Conservation (phyloP, 2,888 invertebrate genomes). For the Cristatella mucedo region DNA sequence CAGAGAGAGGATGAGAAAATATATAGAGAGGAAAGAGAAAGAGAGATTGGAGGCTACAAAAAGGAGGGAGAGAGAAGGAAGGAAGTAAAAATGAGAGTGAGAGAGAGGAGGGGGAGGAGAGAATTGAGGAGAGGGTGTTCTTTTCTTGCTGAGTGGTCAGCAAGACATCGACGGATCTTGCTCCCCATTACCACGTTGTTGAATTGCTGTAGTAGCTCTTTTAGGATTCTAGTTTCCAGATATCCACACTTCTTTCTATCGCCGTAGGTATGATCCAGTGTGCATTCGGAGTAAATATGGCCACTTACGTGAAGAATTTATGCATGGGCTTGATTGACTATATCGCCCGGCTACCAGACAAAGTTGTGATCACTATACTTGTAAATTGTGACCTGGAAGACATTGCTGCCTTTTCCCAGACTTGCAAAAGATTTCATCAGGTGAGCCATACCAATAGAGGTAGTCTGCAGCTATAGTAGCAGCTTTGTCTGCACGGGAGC, state of each 20-base stretch:
- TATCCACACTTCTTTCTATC: neutral
- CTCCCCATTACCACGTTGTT: too few species aligned
- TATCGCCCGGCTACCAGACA: constrained; percentile 21
- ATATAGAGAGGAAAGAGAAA: neutral
- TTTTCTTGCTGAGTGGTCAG: neutral
- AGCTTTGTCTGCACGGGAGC: too few species aligned
- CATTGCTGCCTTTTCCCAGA: constrained; percentile 22
- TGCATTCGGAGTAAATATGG: constrained; percentile 21
- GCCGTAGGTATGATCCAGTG: constrained; percentile 25
- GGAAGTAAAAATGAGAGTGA: neutral
- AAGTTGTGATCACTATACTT: constrained; percentile 21
- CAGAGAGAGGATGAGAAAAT: neutral
- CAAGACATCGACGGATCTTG: neutral
- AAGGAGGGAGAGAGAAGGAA: neutral
- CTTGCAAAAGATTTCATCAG: constrained; percentile 23
- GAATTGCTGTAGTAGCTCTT: too few species aligned
- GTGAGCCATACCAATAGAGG: too few species aligned
- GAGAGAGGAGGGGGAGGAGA: too few species aligned
- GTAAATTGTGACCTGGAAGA: constrained; percentile 28
- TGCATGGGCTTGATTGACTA: constrained; percentile 26
- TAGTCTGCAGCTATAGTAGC: too few species aligned
- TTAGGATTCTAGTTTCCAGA: neutral
- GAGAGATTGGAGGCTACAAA: neutral
- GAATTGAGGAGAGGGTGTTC: too few species aligned
- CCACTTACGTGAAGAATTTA: constrained; percentile 22